phyloP scores from a whole-genome alignment of 2,113 vertebrate genomes.

The Casuarius casuarius region DNA sequence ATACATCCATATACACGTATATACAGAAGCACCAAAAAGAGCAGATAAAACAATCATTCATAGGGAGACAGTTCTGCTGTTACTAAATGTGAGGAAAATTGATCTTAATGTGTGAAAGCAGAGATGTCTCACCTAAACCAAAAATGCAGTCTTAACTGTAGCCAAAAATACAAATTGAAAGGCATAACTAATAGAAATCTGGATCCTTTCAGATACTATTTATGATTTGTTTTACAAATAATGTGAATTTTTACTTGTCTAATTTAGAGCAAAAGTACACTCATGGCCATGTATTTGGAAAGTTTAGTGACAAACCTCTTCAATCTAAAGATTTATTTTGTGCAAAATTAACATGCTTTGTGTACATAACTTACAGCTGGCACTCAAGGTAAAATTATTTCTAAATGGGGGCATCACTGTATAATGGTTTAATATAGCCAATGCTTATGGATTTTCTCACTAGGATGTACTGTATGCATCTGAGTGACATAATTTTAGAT shows the following conservation, averaged over 20 bases:
- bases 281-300: background rate
- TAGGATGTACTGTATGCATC: background rate
- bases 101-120: conserved; percentile 36
- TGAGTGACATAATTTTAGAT: background rate
- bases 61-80: background rate
- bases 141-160: background rate
- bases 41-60: background rate
- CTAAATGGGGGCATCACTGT: background rate
- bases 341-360: background rate
- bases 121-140: conserved; percentile 8
- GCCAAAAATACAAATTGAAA: conserved; percentile 16
- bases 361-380: background rate
- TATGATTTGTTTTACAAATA: background rate
- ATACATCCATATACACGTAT: no score
- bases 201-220: background rate
- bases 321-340: background rate
- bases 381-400: background rate
- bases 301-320: background rate
- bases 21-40: background rate
- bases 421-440: background rate
- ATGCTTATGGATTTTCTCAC: background rate
- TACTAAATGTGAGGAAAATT: conserved; percentile 31
- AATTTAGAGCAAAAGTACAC: background rate
- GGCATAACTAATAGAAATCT: background rate
- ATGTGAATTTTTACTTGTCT: background rate